Percentiles rank a stretch among this genome's conserved stretches.
Conservation (phyloP, 2,888 invertebrate species). For the Melitaea athalia region DNA sequence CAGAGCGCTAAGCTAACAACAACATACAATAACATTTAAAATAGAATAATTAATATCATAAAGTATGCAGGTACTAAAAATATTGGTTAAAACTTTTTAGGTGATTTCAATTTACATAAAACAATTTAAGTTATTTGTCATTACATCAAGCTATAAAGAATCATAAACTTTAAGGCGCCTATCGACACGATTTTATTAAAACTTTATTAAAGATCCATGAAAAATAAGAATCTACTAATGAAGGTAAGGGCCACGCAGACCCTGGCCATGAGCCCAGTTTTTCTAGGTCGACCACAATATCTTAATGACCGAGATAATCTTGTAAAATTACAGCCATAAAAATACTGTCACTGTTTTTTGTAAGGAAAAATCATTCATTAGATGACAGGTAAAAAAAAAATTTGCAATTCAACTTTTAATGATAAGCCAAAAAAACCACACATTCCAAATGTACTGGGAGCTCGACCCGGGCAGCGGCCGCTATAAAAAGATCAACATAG, state of each 20-base stretch:
- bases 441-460: slow-evolving; percentile 62
- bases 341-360: slow-evolving; percentile 7
- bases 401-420: slow-evolving; percentile 20
- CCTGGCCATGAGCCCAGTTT: slow-evolving; percentile 40
- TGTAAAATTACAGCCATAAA: slow-evolving; percentile 10
- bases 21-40: neutral
- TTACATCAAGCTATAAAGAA: too few relatives aligned
- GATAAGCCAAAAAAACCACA: slow-evolving; percentile 45
- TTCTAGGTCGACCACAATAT: slow-evolving; percentile 31
- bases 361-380: neutral
- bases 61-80: neutral
- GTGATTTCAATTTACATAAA: too few relatives aligned
- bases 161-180: too few relatives aligned
- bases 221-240: slow-evolving; percentile 25
- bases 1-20: slow-evolving; percentile 9
- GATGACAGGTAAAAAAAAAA: neutral
- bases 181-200: neutral
- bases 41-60: slow-evolving; percentile 1
- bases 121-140: too few relatives aligned
- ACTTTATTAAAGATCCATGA: neutral
- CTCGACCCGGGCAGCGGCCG: slow-evolving; percentile 78
- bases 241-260: slow-evolving; percentile 40
- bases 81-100: too few relatives aligned
- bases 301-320: slow-evolving; percentile 8
- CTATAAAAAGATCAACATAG: slow-evolving; percentile 82